Percentiles rank a stretch among this genome's conserved stretches.
These are phyloP conservation scores for Chalcosyrphus nemorum DNA, from an alignment of 2,888 invertebrate genomes.

Conservation along the genomic window DNA sequence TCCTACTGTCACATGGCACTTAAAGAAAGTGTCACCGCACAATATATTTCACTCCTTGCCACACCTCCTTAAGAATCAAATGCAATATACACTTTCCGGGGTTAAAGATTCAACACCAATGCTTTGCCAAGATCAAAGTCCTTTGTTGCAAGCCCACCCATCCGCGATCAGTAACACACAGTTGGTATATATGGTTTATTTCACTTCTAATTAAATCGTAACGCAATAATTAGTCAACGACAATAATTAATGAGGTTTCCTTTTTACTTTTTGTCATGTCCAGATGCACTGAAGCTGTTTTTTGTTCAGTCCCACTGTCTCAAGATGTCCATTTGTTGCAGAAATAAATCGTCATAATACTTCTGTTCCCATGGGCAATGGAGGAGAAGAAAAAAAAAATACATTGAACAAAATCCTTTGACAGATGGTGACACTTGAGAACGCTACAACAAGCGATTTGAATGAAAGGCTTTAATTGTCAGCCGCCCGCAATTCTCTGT, in stretches of 20 bases:
- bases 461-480: conserved; percentile 66
- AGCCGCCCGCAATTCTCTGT: conserved; percentile 39
- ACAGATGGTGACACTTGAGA: conserved; percentile 61
- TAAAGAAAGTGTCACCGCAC: conserved; percentile 40
- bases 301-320: neutral
- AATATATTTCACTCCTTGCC: conserved; percentile 7
- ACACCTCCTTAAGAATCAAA: neutral
- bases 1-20: conserved; percentile 41
- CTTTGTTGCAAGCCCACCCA: conserved; percentile 41
- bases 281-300: conserved; percentile 51
- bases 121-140: conserved; percentile 19
- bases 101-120: conserved; percentile 55
- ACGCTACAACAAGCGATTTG: conserved; percentile 37
- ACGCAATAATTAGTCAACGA: conserved; percentile 56
- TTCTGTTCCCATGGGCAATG: conserved; percentile 14
- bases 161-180: neutral
- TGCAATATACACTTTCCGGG: conserved; percentile 51
- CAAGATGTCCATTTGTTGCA: conserved; percentile 47
- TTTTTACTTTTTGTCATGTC: conserved; percentile 28
- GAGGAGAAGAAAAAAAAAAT: neutral
- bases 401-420: conserved; percentile 61
- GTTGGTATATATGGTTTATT: conserved; percentile 20
- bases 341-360: conserved; percentile 61
- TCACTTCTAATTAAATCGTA: conserved; percentile 66
- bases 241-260: conserved; percentile 40